Evolutionary conservation across 2,888 invertebrate species (phyloP).

Genomic region (Amphipoea oculea): DNA sequence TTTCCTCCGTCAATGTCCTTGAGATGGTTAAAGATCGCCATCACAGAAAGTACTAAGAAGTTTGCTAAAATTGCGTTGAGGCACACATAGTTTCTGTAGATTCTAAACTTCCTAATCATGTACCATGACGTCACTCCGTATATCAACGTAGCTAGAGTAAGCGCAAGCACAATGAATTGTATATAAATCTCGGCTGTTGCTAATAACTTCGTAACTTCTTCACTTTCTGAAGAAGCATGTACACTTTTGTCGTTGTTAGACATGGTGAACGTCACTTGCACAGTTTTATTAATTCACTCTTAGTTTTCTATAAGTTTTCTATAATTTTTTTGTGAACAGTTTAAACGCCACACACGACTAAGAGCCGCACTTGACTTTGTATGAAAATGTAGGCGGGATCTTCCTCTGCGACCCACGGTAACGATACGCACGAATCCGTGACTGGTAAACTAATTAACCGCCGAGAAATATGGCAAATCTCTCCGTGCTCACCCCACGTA

Average conservation of each 20-base stretch:
- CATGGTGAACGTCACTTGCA: background rate
- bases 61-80: background rate
- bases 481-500: background rate
- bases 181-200: background rate
- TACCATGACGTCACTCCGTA: background rate
- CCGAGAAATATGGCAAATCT: background rate
- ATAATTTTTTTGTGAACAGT: too few relatives aligned
- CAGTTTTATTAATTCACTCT: background rate
- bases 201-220: background rate
- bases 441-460: background rate
- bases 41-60: background rate
- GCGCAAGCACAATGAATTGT: background rate
- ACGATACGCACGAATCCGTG: background rate
- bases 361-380: background rate
- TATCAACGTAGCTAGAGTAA: background rate
- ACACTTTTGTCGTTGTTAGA: background rate
- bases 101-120: background rate
- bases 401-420: background rate
- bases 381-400: background rate
- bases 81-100: background rate
- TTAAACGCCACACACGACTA: background rate
- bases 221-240: background rate
- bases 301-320: too few relatives aligned
- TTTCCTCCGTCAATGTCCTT: rapidly evolving
- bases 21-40: background rate